Evolutionary conservation across 2,888 invertebrate species (phyloP), one percentile per base, ranked within the genome.

Genomic region (Dynastes tityus): DNA sequence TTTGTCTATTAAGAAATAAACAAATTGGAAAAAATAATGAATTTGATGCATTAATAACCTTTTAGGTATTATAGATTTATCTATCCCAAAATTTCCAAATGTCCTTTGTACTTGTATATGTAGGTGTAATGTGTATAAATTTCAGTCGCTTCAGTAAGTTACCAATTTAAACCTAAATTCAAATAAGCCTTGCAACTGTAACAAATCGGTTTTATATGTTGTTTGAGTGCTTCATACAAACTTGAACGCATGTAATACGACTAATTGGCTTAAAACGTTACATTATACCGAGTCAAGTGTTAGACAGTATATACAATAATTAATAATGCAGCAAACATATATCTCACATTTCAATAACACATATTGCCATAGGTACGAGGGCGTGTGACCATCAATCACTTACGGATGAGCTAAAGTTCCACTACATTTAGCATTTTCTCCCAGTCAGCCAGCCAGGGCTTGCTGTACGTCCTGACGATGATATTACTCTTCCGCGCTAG

Each of bases 381-480:
- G 88, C 87, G 87, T 88, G 86, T 84, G 86, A 85, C 86, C 88
- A 89, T 89, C 88, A 88, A 88, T 89, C 89, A 88, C 88, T 89
- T 85, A 88, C 88, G 88, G 88, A 86, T 88, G 88, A 87, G 84
- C 86, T 86, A 85, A 87, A 86, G 87, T 89, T 88, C 88, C 88
- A 88, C 86, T 89, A 89, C 88, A 89, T 89, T 89, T 88, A 88
- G 88, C 89, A 87, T 88, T 86, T 82, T 81, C 80, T 81, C 77
- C 80, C 78, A 81, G 76, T 80, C 78, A 80, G 55, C 61, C 77
- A 64, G 58, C 71, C 53, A 76, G 61, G 68, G 75, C 61, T 70
- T 76, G 76, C 45, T 82, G 81, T 81, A 82, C 84, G 83, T 82
- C 82, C 83, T 83, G 83, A 81, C 82, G 82, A 70, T 85, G 78